Evolutionary conservation across 2,888 invertebrate species (phyloP).

Genomic region (Shargacucullia verbasci): DNA sequence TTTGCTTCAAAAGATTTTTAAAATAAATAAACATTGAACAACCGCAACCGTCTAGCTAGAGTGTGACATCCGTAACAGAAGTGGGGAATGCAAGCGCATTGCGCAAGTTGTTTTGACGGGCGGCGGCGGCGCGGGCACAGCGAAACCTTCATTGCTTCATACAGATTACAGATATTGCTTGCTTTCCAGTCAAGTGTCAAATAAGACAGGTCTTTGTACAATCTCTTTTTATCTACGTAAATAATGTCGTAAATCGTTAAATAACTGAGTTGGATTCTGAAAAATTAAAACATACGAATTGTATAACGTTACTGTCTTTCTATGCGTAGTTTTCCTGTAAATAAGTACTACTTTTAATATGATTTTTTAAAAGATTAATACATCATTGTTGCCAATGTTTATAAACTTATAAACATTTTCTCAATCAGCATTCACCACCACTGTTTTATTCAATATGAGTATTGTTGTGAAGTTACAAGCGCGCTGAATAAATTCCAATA

Average conservation of each 20-base stretch:
- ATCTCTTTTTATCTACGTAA: slow-evolving; percentile 33
- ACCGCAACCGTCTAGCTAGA: slow-evolving; percentile 55
- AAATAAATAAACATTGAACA: slow-evolving; percentile 54
- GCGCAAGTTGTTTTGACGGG: slow-evolving; percentile 83
- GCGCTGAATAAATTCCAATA: slow-evolving; percentile 4
- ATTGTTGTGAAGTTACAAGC: no score
- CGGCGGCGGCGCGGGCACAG: slow-evolving; percentile 57
- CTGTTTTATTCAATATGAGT: no score
- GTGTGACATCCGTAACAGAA: slow-evolving; percentile 65
- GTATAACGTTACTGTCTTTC: no score
- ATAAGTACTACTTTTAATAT: no score
- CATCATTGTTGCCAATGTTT: no score
- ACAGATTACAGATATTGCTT: slow-evolving; percentile 60
- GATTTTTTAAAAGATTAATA: no score
- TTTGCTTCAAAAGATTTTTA: slow-evolving; percentile 21
- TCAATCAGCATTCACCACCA: no score
- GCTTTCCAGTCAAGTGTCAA: slow-evolving; percentile 54
- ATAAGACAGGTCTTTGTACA: slow-evolving; percentile 44
- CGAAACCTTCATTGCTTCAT: slow-evolving; percentile 70
- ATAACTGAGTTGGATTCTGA: no score
- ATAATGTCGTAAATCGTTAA: no score
- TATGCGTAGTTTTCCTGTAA: no score
- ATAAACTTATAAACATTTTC: no score
- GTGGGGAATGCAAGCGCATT: slow-evolving; percentile 80
- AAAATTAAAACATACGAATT: no score